These are phyloP conservation scores for Sylvicola fuscatus DNA, from an alignment of 2,888 invertebrate species.

Conservation along the genomic window DNA sequence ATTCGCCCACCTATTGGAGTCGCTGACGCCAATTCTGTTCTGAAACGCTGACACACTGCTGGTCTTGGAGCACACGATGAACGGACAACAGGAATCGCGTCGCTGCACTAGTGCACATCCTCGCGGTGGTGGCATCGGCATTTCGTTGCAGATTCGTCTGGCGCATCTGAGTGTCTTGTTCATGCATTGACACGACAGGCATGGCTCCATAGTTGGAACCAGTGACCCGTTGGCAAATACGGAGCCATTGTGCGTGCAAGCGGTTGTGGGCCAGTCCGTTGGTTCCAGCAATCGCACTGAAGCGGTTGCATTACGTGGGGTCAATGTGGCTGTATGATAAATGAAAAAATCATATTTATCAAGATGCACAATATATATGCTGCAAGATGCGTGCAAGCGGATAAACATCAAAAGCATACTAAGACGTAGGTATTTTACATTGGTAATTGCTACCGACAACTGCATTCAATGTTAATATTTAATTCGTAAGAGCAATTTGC, in stretches of 20 bases:
- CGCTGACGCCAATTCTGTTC: slow-evolving; percentile 18
- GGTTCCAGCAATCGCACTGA: too few relatives aligned
- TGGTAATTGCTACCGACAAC: too few relatives aligned
- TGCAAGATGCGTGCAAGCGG: too few relatives aligned
- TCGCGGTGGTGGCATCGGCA: slow-evolving; percentile 52
- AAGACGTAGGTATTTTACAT: too few relatives aligned
- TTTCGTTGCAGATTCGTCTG: slow-evolving; percentile 50
- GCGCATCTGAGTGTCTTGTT: slow-evolving; percentile 54
- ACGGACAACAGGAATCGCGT: slow-evolving; percentile 52
- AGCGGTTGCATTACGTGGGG: too few relatives aligned
- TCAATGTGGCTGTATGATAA: too few relatives aligned
- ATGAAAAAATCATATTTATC: too few relatives aligned
- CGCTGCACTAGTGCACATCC: slow-evolving; percentile 51
- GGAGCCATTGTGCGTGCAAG: slow-evolving; percentile 49
- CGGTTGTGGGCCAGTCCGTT: too few relatives aligned
- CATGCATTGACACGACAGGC: slow-evolving; percentile 55
- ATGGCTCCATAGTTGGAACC: slow-evolving; percentile 51
- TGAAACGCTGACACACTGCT: slow-evolving; percentile 6
- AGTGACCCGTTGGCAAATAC: slow-evolving; percentile 41
- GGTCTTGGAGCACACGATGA: slow-evolving; percentile 50
- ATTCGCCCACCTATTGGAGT: slow-evolving; percentile 21
- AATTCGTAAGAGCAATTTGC: too few relatives aligned
- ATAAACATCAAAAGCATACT: too few relatives aligned
- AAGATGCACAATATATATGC: too few relatives aligned
- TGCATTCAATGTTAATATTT: too few relatives aligned